A percentile compares a stretch with the other conserved stretches of the same genome.
Evolutionary conservation across 2,888 invertebrate species (phyloP).

Genomic region (Euzetes globulus): DNA sequence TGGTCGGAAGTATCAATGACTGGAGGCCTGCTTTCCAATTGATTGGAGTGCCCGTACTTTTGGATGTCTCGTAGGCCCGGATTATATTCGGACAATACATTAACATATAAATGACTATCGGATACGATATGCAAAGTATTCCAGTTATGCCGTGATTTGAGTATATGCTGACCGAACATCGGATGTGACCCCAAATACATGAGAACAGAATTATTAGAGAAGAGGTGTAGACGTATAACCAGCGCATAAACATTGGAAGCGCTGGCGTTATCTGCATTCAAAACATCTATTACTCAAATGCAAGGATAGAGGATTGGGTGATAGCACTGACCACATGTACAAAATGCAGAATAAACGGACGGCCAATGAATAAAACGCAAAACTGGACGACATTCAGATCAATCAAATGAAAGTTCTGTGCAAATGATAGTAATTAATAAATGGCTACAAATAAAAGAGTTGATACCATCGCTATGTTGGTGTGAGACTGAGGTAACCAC

Average conservation of each 20-base stretch:
- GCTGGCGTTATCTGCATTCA: constrained; percentile 20
- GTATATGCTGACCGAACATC: constrained; percentile 27
- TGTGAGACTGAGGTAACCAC: constrained; percentile 92
- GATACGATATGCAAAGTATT: constrained; percentile 33
- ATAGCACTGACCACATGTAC: constrained; percentile 50
- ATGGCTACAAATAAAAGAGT: constrained; percentile 48
- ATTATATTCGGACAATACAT: constrained; percentile 36
- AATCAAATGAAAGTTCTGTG: constrained; percentile 89
- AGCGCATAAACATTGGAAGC: constrained; percentile 20
- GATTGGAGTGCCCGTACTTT: constrained; percentile 5
- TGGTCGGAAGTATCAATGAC: constrained; percentile 31
- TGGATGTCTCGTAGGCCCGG: constrained; percentile 30
- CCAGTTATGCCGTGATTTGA: constrained; percentile 31
- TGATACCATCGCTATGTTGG: constrained; percentile 67
- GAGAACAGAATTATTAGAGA: constrained; percentile 11
- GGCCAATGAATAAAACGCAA: constrained; percentile 67
- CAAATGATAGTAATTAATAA: constrained; percentile 43
- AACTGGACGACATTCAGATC: constrained; percentile 78
- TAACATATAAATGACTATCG: constrained; percentile 35
- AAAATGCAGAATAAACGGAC: constrained; percentile 63
- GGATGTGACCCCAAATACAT: constrained; percentile 18
- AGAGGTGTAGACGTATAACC: constrained; percentile 24
- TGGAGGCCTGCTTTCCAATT: neutral
- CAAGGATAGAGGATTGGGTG: too few relatives aligned
- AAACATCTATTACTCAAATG: neutral